Conservation (phyloP, 37 sponge, comb jelly and placozoan genomes). For the Oopsacas minuta region DNA sequence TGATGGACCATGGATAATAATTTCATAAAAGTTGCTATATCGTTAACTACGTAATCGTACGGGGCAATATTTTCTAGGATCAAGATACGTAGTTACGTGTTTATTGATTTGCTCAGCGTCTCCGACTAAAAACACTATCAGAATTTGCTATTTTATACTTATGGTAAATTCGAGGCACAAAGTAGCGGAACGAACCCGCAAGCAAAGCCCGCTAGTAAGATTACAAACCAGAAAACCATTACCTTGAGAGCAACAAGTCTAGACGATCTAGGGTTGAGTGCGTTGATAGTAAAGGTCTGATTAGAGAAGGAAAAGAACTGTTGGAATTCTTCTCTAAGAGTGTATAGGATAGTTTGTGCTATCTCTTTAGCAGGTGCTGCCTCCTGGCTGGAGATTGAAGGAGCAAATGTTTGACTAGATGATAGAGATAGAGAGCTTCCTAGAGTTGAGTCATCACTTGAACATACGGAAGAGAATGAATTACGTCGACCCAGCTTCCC, state of each 20-base stretch:
- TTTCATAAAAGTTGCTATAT: no score
- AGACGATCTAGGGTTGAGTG: not conserved
- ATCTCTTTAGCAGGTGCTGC: constrained; percentile 5
- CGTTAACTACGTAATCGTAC: no score
- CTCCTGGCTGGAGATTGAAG: not conserved
- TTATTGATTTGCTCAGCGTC: no score
- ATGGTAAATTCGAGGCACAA: no score
- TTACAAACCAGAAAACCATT: not conserved
- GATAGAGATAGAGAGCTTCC: not conserved
- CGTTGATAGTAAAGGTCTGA: not conserved
- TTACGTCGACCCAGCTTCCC: not conserved
- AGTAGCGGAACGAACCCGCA: no score
- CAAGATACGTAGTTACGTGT: no score
- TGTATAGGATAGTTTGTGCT: not conserved
- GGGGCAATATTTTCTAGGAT: no score
- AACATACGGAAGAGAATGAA: not conserved
- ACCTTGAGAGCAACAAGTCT: not conserved
- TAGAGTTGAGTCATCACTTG: not conserved
- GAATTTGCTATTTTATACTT: no score
- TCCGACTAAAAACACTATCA: no score
- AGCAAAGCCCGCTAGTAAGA: no score
- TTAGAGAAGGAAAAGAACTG: not conserved
- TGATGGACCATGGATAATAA: no score
- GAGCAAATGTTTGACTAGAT: not conserved
- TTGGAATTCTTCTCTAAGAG: not conserved